Percentiles rank a stretch among this genome's conserved stretches.
These are phyloP conservation scores for Stegodyphus mimosarum DNA, from an alignment of 1,140 invertebrate species.

Conservation along the genomic window DNA sequence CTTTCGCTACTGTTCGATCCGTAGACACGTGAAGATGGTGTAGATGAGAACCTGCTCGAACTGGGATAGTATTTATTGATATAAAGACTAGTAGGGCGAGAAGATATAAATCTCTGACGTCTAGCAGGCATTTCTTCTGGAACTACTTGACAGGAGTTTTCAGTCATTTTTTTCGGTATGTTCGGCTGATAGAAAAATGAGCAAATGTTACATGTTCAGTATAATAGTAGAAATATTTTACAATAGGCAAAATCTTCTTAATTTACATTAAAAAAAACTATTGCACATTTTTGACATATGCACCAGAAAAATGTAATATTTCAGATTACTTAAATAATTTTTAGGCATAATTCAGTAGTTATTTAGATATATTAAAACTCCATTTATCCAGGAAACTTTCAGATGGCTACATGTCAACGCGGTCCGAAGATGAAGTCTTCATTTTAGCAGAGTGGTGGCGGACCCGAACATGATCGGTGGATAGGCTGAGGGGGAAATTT, in stretches of 20 bases:
- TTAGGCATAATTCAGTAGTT: no score
- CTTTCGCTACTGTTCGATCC: background rate
- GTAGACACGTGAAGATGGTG: conserved; percentile 5
- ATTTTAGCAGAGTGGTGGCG: no score
- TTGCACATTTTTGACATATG: background rate
- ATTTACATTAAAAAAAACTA: background rate
- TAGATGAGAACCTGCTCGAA: background rate
- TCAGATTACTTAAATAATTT: no score
- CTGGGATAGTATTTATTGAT: conserved; percentile 52
- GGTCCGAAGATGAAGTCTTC: no score
- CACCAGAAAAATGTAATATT: no score
- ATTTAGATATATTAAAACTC: no score
- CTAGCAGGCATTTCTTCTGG: conserved; percentile 47
- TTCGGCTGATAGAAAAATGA: background rate
- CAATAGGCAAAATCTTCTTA: background rate
- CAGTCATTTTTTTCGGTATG: background rate
- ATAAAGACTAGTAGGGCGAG: conserved; percentile 43
- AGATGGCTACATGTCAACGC: no score
- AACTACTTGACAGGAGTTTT: conserved; percentile 41
- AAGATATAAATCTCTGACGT: conserved; percentile 47
- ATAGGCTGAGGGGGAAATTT: no score
- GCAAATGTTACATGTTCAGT: background rate
- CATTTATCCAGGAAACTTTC: no score
- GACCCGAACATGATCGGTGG: no score
- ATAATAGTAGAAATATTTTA: background rate